Base-by-base conservation (phyloP, 1,140 invertebrate species). In the Daktulosphaira vitifoliae region DNA sequence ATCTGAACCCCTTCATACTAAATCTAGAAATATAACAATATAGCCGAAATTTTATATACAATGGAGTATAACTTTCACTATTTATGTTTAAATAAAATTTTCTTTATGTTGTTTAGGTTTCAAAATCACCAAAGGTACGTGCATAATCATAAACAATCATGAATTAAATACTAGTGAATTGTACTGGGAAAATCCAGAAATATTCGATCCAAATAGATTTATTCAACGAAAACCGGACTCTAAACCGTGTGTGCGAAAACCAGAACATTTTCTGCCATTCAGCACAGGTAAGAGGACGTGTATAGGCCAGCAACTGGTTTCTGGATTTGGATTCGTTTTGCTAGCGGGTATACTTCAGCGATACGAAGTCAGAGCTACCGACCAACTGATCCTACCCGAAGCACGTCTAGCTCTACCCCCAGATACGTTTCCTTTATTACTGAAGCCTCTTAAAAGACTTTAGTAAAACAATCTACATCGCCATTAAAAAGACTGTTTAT, bases 81-180 rank as follows among this genome's bases (percentile, higher is more conserved):
- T n/a, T n/a, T n/a, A n/a, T n/a, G n/a, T n/a, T n/a, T n/a, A n/a
- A n/a, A n/a, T n/a, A n/a, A n/a, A n/a, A n/a, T n/a, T n/a, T n/a
- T n/a, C n/a, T n/a, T n/a, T n/a, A n/a, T n/a, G n/a, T 56, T 18
- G 15, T 25, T 15, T 18, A 65, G 49, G 48, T 9, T 39, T 38
- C 62, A 25, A 51, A 65, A 51, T 65, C 15, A 2, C 29, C 7
- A 86, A 87, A 71, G 87, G 87, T 6, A 89, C 89, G 0, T 80
- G 92, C 42, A 80, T 93, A 0, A 89, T 94, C 69, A 81, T 93
- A 18, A 93, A 94, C 71, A 93, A 90, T 65, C 90, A 87, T 72
- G 84, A 89, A 51, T 72, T 93, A 22, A 91, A 93, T 72, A 84
- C 81, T 69, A 86, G 84, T 11, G 74, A 81, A 0, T 76, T 83